Evolutionary conservation across 2,113 vertebrate species (phyloP), one percentile per base, ranked within the genome.

Genomic region (Amphilophus citrinellus): DNA sequence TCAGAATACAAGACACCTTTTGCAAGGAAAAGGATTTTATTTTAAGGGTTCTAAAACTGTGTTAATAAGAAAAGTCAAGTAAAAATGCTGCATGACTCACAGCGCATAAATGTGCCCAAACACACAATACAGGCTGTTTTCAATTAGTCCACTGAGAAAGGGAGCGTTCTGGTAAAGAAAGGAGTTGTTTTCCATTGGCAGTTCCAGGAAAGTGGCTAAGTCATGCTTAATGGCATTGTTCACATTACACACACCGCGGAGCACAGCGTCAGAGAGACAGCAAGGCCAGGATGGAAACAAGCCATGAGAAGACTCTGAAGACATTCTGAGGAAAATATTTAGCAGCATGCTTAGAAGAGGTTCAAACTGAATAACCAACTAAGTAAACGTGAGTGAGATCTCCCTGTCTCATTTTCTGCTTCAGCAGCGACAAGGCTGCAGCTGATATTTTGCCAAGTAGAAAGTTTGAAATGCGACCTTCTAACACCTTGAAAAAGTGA

Each of bases 151-250:
- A 24, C 78, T 42, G 76, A 91, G 75, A 87, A 83, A 89, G 80
- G 58, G 88, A 90, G 90, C 73, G 71, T 92, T 93, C 90, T 89
- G 84, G 87, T 91, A 89, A 90, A 93, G 87, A 92, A 92, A 89
- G 61, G 32, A 88, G 86, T 89, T 87, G 88, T 94, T 95, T 94
- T 93, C 94, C 94, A 6, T 85, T 65, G 44, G 61, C 77, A 79
- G 68, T 91, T 94, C 91, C 93, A 93, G 90, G 91, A 92, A 94
- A 93, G 87, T 87, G 89, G 90, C 91, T 88, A 87, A 91, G 88
- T 94, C 85, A 88, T 79, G 87, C 85, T 88, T 88, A 93, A 91
- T 92, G 85, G 83, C 83, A 92, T 92, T 94, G 90, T 92, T 88
- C 91, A 92, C 76, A 76, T 91, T 90, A 84, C 85, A 89, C 86